Evolutionary conservation across 2,797 vertebrate species (phyloP).

Genomic region (Peromyscus eremicus): DNA sequence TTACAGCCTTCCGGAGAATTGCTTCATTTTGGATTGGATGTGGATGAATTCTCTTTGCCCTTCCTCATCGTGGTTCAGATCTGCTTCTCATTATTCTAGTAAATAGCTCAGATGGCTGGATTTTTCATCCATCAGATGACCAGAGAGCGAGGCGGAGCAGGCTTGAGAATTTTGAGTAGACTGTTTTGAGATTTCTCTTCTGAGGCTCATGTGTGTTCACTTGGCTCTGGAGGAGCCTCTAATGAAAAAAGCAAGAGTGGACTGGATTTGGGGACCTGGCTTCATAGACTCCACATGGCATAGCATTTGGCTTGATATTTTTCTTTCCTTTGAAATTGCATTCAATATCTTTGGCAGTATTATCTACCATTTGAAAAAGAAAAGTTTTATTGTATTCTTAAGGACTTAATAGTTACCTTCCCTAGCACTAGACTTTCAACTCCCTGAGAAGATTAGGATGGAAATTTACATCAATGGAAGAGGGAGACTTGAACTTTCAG

Average conservation of each 20-base stretch:
- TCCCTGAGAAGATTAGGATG: conserved; percentile 59
- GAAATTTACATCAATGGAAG: conserved; percentile 45
- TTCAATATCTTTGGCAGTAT: conserved; percentile 11
- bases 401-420: conserved; percentile 13
- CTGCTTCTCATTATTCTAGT: conserved; percentile 43
- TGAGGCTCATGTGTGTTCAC: not conserved
- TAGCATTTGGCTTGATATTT: not conserved
- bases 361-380: conserved; percentile 42
- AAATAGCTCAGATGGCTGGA: conserved; percentile 13
- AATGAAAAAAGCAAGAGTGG: not conserved
- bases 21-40: not conserved
- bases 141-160: not conserved
- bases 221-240: not conserved
- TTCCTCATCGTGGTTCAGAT: not conserved
- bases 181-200: not conserved
- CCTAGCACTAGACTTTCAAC: conserved; percentile 31
- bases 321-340: conserved; percentile 36
- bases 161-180: not conserved
- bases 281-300: not conserved
- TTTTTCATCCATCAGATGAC: conserved; percentile 27
- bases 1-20: not conserved
- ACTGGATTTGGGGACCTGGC: not conserved
- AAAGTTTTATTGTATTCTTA: conserved; percentile 46
- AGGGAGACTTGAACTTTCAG: conserved; percentile 31
- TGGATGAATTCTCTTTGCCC: conserved; percentile 10